Percentiles rank a stretch among this genome's conserved stretches.
Evolutionary conservation across 1,140 invertebrate genomes (phyloP).

Genomic region (Philotrypesis tridentata): DNA sequence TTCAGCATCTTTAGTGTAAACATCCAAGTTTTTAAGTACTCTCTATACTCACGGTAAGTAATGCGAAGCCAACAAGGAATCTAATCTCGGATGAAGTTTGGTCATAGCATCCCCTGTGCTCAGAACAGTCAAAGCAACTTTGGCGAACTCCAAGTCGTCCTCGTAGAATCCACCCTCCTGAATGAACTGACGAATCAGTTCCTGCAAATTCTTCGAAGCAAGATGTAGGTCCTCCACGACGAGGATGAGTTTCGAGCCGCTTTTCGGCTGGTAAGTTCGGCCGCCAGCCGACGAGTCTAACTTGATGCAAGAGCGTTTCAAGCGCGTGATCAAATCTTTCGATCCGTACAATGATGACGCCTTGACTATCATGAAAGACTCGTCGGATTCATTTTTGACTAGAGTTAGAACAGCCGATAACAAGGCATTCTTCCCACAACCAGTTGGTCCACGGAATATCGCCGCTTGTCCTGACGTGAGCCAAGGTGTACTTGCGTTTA

Average conservation of each 20-base stretch:
- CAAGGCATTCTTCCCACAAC: constrained; percentile 67
- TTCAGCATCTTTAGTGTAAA: not conserved
- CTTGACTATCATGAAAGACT: constrained; percentile 57
- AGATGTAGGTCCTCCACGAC: constrained; percentile 68
- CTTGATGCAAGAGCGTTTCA: constrained; percentile 67
- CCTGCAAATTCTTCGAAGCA: constrained; percentile 65
- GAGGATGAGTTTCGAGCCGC: constrained; percentile 62
- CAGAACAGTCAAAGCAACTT: constrained; percentile 64
- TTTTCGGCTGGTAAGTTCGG: constrained; percentile 66
- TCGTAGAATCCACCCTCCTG: constrained; percentile 71
- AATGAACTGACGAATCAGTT: constrained; percentile 66
- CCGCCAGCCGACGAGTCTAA: constrained; percentile 67
- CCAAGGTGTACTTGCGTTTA: constrained; percentile 64
- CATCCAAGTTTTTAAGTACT: constrained; percentile 10
- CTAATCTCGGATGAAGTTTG: constrained; percentile 67
- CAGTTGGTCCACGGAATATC: constrained; percentile 64
- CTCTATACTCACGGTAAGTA: constrained; percentile 58
- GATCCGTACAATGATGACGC: constrained; percentile 66
- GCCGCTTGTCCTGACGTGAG: constrained; percentile 61
- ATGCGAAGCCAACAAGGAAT: constrained; percentile 62
- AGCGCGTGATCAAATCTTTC: constrained; percentile 63
- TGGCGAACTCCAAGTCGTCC: constrained; percentile 70
- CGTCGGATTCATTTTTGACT: constrained; percentile 56
- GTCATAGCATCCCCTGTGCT: constrained; percentile 64
- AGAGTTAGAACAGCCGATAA: constrained; percentile 60